These are phyloP conservation scores for Leptothorax acervorum DNA, from an alignment of 2,888 invertebrate species.

Conservation along the genomic window DNA sequence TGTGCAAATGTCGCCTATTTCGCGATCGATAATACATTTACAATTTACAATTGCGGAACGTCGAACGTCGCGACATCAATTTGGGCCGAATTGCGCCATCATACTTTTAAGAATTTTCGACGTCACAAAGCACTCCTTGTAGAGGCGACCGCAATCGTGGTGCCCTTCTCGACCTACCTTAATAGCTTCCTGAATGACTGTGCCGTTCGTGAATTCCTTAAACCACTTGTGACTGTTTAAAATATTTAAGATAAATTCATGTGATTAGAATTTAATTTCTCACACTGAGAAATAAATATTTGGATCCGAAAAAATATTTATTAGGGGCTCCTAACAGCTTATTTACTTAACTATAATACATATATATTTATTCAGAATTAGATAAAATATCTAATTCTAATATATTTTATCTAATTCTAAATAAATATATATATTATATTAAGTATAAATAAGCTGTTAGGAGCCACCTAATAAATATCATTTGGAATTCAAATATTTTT, in stretches of 20 bases:
- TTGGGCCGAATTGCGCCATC: conserved; percentile 71
- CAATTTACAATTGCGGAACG: background rate
- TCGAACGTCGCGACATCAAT: conserved; percentile 23
- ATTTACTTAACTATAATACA: too few relatives aligned
- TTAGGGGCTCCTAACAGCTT: too few relatives aligned
- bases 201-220: conserved; percentile 86
- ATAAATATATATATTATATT: too few relatives aligned
- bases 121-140: conserved; percentile 84
- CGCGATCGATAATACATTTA: background rate
- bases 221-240: conserved; percentile 86
- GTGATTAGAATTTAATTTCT: conserved; percentile 2
- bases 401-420: too few relatives aligned
- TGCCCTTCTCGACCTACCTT: conserved; percentile 83
- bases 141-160: conserved; percentile 85
- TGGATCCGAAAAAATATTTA: too few relatives aligned
- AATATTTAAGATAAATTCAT: conserved; percentile 7
- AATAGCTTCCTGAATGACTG: conserved; percentile 86
- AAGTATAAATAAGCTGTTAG: too few relatives aligned
- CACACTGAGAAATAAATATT: too few relatives aligned
- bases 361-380: too few relatives aligned
- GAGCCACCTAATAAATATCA: too few relatives aligned
- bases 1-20: background rate
- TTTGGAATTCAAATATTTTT: too few relatives aligned
- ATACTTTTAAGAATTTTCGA: conserved; percentile 74
- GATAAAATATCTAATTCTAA: too few relatives aligned